A percentile compares a stretch with the other conserved stretches of the same genome.
Evolutionary conservation across 2,797 vertebrate species (phyloP).

Genomic region (Ceryle rudis): DNA sequence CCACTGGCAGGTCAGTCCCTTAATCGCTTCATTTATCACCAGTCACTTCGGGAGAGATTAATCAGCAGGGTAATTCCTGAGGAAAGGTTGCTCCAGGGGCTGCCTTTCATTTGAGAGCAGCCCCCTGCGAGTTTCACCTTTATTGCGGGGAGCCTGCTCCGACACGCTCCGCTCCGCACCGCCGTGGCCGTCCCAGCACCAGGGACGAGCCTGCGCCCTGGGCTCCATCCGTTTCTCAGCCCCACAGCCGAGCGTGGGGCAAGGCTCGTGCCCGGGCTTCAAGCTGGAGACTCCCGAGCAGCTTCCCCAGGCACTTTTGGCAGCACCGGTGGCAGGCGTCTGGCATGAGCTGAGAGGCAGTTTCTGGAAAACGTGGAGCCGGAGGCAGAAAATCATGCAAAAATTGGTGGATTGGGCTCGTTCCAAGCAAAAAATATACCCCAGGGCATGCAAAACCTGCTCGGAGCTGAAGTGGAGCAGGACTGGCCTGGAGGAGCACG

Average conservation of each 20-base stretch:
- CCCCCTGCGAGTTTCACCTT: not conserved
- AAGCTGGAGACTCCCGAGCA: not conserved
- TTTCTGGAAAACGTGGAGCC: not conserved
- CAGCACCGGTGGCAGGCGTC: not conserved
- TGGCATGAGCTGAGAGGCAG: not conserved
- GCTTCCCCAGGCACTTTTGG: not conserved
- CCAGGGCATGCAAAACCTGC: not conserved
- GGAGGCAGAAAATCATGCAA: not conserved
- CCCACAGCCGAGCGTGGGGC: not conserved
- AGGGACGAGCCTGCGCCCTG: accelerated
- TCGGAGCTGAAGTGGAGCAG: not conserved
- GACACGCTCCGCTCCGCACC: not conserved
- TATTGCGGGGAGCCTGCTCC: not conserved
- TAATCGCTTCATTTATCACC: constrained; percentile 25
- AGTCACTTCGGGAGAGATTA: constrained; percentile 24
- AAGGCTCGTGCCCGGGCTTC: not conserved
- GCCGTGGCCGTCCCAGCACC: not conserved
- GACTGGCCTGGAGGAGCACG: not conserved
- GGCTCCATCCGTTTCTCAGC: not conserved
- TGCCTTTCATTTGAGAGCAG: constrained; percentile 34
- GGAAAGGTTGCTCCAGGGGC: constrained; percentile 42
- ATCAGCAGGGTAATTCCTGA: constrained; percentile 38
- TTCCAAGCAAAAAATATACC: not conserved
- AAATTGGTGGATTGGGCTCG: not conserved
- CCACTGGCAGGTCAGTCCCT: not conserved